Conservation (phyloP, 2,797 vertebrate genomes). For the Eutrigla gurnardus region DNA sequence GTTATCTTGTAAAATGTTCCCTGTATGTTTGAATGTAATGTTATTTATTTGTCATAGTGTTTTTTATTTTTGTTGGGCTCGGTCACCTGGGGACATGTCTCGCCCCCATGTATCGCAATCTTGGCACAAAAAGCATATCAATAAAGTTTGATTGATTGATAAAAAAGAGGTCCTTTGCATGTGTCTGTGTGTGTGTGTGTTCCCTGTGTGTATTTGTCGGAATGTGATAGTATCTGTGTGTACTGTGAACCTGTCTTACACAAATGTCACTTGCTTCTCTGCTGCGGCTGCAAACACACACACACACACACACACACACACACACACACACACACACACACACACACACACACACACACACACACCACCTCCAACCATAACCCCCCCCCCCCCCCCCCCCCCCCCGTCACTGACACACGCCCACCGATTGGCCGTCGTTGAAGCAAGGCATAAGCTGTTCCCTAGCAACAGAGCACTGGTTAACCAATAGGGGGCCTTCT, state of each 20-base stretch:
- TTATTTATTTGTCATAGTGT: neutral
- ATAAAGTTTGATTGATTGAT: constrained; percentile 12
- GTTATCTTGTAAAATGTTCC: neutral
- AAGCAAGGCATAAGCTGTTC: constrained; percentile 88
- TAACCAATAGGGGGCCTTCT: constrained; percentile 84
- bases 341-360: constrained; percentile 46
- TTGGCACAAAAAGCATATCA: constrained; percentile 1
- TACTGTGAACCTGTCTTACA: constrained; percentile 73
- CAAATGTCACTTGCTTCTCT: constrained; percentile 74
- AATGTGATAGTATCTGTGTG: constrained; percentile 63
- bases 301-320: constrained; percentile 53
- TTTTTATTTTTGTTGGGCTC: constrained; percentile 15
- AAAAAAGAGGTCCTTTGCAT: constrained; percentile 7
- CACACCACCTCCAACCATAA: constrained; percentile 41
- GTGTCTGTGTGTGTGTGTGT: constrained; percentile 9
- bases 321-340: constrained; percentile 53
- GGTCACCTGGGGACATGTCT: constrained; percentile 9
- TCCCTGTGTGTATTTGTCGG: constrained; percentile 39
- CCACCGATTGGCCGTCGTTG: constrained; percentile 81
- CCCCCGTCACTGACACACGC: constrained; percentile 58
- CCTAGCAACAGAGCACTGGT: constrained; percentile 89
- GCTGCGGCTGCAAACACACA: constrained; percentile 78
- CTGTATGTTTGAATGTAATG: neutral
- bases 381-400: constrained; percentile 48
- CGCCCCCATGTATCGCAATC: neutral